Evolutionary conservation across 2,797 vertebrate genomes (phyloP).

Genomic region (Onychomys torridus): DNA sequence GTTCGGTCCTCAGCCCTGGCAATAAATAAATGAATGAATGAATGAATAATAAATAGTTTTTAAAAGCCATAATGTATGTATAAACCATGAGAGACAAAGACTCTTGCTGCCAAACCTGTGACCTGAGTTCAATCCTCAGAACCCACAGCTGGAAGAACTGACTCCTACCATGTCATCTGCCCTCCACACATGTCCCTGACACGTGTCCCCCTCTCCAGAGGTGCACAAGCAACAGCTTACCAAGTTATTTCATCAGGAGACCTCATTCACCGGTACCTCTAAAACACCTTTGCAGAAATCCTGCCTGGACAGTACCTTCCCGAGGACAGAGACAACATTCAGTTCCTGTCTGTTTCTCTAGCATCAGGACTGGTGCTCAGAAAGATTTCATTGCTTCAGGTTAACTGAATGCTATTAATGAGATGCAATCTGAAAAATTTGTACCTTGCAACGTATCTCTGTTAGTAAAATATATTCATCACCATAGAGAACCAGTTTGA

Average conservation of each 20-base stretch:
- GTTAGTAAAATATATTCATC: constrained; percentile 58
- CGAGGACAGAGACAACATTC: not conserved
- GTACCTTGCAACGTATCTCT: constrained; percentile 49
- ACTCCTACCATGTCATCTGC: not conserved
- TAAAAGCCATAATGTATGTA: not conserved
- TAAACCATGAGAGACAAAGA: not conserved
- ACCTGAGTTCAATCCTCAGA: not conserved
- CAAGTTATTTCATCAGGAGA: not conserved
- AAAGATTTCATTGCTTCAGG: constrained; percentile 26
- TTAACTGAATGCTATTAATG: constrained; percentile 17
- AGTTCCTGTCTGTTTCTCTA: constrained; percentile 21
- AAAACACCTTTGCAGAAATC: constrained; percentile 28
- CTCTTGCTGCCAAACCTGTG: not conserved
- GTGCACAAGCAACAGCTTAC: not conserved
- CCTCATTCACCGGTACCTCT: constrained; percentile 8
- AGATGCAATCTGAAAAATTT: not conserved
- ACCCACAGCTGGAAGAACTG: not conserved
- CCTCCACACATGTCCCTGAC: not conserved
- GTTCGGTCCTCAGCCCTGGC: no score
- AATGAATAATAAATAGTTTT: no score
- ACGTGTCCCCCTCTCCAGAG: not conserved
- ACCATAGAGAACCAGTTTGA: constrained; percentile 11
- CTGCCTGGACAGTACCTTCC: not conserved
- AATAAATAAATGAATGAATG: no score
- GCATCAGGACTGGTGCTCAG: not conserved